A percentile compares a stretch with the other conserved stretches of the same genome.
Evolutionary conservation across 1,140 invertebrate genomes (phyloP).

Genomic region (Drosophila auraria): DNA sequence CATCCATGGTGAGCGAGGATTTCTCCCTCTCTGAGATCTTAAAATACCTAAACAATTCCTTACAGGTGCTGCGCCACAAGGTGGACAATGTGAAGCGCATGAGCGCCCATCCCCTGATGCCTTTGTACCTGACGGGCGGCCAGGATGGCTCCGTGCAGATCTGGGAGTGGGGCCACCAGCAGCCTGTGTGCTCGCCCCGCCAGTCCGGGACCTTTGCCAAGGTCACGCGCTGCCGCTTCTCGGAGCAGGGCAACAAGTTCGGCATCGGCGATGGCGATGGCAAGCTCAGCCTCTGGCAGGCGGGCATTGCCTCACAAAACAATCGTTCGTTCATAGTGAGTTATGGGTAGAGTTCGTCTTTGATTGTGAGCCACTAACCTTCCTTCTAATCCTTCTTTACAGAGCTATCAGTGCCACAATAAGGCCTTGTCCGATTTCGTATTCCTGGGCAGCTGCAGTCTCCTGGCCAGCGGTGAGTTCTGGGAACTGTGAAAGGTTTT

Average conservation of each 20-base stretch:
- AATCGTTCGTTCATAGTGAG: conserved; percentile 98
- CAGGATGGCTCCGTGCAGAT: conserved; percentile 98
- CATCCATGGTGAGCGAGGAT: conserved; percentile 89
- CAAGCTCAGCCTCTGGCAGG: conserved; percentile 96
- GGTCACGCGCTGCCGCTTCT: conserved; percentile 97
- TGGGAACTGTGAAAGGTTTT: not conserved
- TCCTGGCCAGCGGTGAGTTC: conserved; percentile 93
- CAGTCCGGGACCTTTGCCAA: conserved; percentile 95
- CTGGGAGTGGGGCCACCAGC: conserved; percentile 98
- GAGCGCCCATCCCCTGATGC: conserved; percentile 96
- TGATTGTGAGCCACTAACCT: too few relatives aligned
- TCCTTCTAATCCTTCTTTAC: conserved; percentile 72
- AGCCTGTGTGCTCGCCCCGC: conserved; percentile 94
- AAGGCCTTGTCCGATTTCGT: conserved; percentile 99
- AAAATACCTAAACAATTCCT: too few relatives aligned
- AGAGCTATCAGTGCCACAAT: conserved; percentile 98
- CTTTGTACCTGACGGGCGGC: conserved; percentile 97
- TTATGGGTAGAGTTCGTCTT: conserved; percentile 51
- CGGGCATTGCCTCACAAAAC: conserved; percentile 92
- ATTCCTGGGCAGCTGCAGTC: conserved; percentile 98
- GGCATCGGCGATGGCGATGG: conserved; percentile 97
- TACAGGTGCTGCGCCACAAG: conserved; percentile 93
- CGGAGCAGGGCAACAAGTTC: conserved; percentile 99
- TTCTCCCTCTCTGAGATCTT: too few relatives aligned
- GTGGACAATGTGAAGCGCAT: conserved; percentile 97